These are phyloP conservation scores for Nezara viridula DNA, from an alignment of 2,888 invertebrate species.

Conservation along the genomic window DNA sequence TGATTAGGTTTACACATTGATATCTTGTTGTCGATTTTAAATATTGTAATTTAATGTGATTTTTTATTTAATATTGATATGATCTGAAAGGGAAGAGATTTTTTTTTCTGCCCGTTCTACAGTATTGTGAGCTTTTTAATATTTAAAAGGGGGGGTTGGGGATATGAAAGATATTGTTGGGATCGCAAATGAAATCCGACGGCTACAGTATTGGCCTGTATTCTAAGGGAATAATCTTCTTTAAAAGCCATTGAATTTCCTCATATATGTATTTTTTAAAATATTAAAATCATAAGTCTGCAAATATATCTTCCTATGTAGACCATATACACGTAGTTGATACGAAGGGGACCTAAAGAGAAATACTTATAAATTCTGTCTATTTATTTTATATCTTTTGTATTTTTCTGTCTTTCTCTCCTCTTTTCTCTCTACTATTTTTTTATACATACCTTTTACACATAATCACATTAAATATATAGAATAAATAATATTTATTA, in stretches of 20 bases:
- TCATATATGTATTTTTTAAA: constrained; percentile 51
- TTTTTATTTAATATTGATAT: constrained; percentile 54
- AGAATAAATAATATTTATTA: constrained; percentile 54
- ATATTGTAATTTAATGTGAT: constrained; percentile 58
- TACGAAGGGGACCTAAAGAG: constrained; percentile 58
- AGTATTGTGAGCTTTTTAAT: constrained; percentile 56
- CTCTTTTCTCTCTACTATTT: constrained; percentile 56
- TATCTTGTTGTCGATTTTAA: constrained; percentile 54
- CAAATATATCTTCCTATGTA: constrained; percentile 57
- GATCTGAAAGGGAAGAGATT: constrained; percentile 59
- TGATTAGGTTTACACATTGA: constrained; percentile 47
- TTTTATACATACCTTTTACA: constrained; percentile 56
- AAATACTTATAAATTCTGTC: constrained; percentile 56
- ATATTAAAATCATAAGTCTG: constrained; percentile 57
- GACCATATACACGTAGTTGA: constrained; percentile 54
- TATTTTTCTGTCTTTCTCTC: constrained; percentile 55
- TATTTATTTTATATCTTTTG: constrained; percentile 52
- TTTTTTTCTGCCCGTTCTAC: constrained; percentile 29
- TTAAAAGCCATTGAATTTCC: constrained; percentile 39
- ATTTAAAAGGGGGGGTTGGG: constrained; percentile 43
- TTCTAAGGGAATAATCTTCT: neutral
- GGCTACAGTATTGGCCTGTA: constrained; percentile 11
- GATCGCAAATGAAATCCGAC: constrained; percentile 12
- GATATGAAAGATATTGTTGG: neutral
- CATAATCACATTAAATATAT: constrained; percentile 53